phyloP scores from a whole-genome alignment of 2,888 invertebrate genomes.

The Pedicia rivosa region DNA sequence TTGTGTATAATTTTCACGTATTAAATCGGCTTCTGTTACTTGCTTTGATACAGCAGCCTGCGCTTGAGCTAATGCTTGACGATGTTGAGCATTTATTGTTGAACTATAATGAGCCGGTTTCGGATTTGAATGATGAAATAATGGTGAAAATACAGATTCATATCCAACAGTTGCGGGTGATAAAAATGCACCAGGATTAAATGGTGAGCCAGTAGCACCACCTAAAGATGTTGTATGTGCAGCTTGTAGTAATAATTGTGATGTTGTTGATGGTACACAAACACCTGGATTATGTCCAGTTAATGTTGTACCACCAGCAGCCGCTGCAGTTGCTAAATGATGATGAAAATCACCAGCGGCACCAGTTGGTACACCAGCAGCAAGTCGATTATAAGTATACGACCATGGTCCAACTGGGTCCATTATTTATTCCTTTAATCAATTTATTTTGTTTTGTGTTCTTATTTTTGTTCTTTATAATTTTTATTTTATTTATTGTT shows the following conservation, averaged over 20 bases:
- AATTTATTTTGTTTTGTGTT: not conserved
- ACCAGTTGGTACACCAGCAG: conserved; percentile 51
- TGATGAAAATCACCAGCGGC: conserved; percentile 51
- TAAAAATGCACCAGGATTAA: conserved; percentile 55
- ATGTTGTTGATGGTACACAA: conserved; percentile 44
- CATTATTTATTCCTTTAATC: conserved; percentile 34
- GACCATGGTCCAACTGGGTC: conserved; percentile 85
- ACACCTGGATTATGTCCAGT: conserved; percentile 20
- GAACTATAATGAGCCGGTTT: conserved; percentile 59
- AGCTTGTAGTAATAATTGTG: conserved; percentile 47
- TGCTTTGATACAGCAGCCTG: conserved; percentile 38
- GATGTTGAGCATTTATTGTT: conserved; percentile 41
- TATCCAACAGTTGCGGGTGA: conserved; percentile 62
- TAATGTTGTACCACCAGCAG: conserved; percentile 21
- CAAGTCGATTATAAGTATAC: conserved; percentile 68
- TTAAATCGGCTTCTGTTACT: conserved; percentile 37
- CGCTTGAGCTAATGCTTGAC: conserved; percentile 37
- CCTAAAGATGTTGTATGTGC: conserved; percentile 43
- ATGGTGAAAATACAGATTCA: conserved; percentile 66
- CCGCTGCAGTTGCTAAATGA: conserved; percentile 40
- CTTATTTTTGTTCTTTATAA: not conserved
- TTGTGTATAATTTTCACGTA: conserved; percentile 40
- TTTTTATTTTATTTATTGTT: not conserved
- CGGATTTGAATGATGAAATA: conserved; percentile 63
- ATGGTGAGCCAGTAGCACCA: conserved; percentile 45